Evolutionary conservation across 2,888 invertebrate genomes (phyloP).

Genomic region (Lobophora halterata): DNA sequence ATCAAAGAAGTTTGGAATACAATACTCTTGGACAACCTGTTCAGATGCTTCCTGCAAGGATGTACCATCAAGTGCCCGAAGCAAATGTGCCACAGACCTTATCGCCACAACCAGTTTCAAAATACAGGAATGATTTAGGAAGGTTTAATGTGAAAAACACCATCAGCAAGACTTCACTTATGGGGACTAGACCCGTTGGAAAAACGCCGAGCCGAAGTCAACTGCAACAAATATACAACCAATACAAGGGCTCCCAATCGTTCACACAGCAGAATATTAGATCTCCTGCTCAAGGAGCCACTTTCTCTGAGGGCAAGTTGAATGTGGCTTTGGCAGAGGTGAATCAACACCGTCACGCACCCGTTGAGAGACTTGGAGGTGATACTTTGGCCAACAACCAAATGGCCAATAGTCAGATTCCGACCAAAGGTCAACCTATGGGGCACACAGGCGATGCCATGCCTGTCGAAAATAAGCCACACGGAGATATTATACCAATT

Average conservation of each 20-base stretch:
- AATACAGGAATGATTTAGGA: slow-evolving; percentile 30
- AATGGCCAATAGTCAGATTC: slow-evolving; percentile 23
- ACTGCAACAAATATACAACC: slow-evolving; percentile 63
- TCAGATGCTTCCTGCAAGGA: slow-evolving; percentile 50
- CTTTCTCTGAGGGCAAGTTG: slow-evolving; percentile 55
- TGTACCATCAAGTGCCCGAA: slow-evolving; percentile 41
- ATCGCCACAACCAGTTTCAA: slow-evolving; percentile 48
- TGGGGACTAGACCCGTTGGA: slow-evolving; percentile 46
- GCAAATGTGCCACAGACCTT: slow-evolving; percentile 57
- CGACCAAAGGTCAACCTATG: slow-evolving; percentile 33
- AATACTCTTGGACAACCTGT: slow-evolving; percentile 71
- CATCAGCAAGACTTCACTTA: slow-evolving; percentile 63
- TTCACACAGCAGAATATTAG: slow-evolving; percentile 57
- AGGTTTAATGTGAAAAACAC: slow-evolving; percentile 58
- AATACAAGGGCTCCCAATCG: slow-evolving; percentile 68
- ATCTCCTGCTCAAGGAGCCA: slow-evolving; percentile 36
- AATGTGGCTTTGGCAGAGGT: slow-evolving; percentile 33
- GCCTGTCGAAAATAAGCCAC: slow-evolving; percentile 36
- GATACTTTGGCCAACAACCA: slow-evolving; percentile 51
- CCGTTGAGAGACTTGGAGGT: slow-evolving; percentile 59
- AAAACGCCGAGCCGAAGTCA: slow-evolving; percentile 58
- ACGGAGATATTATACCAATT: slow-evolving; percentile 16
- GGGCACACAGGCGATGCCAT: slow-evolving; percentile 49
- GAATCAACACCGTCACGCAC: slow-evolving; percentile 33
- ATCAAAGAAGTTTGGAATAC: slow-evolving; percentile 40